Evolutionary conservation across 1,140 invertebrate species (phyloP).

Genomic region (Calephelis virginiensis): DNA sequence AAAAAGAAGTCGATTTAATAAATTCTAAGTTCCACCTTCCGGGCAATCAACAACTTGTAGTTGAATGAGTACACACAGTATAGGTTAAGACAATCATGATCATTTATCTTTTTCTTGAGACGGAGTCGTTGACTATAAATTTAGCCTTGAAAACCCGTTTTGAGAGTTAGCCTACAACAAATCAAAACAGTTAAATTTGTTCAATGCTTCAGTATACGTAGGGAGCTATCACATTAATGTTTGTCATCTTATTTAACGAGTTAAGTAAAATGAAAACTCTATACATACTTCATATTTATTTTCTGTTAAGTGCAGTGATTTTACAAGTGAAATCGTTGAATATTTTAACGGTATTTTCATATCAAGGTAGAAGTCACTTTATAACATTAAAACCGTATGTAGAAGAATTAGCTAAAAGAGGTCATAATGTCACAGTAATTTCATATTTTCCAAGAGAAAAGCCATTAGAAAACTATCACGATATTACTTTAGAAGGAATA

Average conservation of each 20-base stretch:
- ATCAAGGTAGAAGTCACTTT: conserved; percentile 85
- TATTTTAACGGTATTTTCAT: conserved; percentile 84
- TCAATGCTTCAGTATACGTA: too few species aligned
- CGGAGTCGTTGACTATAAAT: too few species aligned
- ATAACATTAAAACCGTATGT: conserved; percentile 83
- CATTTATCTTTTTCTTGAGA: too few species aligned
- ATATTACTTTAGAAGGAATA: conserved; percentile 70
- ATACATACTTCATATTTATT: neutral
- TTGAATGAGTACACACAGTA: too few species aligned
- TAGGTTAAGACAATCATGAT: too few species aligned
- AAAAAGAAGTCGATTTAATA: too few species aligned
- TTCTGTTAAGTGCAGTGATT: neutral
- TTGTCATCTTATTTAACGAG: neutral
- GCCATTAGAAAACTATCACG: conserved; percentile 79
- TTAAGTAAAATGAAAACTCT: neutral
- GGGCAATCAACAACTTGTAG: too few species aligned
- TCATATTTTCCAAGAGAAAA: conserved; percentile 80
- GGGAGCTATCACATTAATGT: neutral
- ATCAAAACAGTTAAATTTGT: too few species aligned
- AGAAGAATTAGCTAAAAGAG: conserved; percentile 80
- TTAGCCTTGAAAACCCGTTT: too few species aligned
- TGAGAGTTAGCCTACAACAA: too few species aligned
- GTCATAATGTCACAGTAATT: conserved; percentile 85
- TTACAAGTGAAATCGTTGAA: conserved; percentile 39
- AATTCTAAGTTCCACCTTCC: too few species aligned